Evolutionary conservation across 2,888 invertebrate genomes (phyloP).

Genomic region (Idaea biselata): DNA sequence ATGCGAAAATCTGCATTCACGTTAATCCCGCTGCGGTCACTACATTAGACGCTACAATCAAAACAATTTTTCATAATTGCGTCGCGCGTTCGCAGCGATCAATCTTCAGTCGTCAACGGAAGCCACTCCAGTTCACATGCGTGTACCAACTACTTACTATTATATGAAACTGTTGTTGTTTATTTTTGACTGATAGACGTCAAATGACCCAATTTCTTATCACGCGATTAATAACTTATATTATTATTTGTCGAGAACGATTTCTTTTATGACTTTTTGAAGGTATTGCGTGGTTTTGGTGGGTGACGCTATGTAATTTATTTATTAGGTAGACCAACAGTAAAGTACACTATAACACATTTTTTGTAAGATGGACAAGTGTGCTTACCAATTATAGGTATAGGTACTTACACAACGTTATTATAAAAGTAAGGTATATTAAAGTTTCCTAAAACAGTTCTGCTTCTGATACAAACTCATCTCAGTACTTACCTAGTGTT

Average conservation of each 20-base stretch:
- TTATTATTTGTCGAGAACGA: neutral
- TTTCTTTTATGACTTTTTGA: neutral
- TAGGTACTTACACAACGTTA: too few species aligned
- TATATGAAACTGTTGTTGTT: constrained; percentile 55
- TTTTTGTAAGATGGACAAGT: too few species aligned
- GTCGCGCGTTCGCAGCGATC: constrained; percentile 52
- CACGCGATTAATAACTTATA: constrained; percentile 57
- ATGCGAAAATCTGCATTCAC: neutral
- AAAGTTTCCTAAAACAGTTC: too few species aligned
- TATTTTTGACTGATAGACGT: constrained; percentile 23
- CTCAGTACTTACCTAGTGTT: too few species aligned
- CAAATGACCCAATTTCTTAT: constrained; percentile 32
- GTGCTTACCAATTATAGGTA: too few species aligned
- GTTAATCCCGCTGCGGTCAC: constrained; percentile 24
- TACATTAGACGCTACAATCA: constrained; percentile 36
- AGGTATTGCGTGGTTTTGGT: too few species aligned
- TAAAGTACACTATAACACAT: too few species aligned
- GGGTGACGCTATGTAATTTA: too few species aligned
- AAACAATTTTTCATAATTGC: constrained; percentile 77
- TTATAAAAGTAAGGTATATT: too few species aligned
- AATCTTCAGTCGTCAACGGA: constrained; percentile 70
- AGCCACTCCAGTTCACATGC: constrained; percentile 61
- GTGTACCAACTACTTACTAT: constrained; percentile 3
- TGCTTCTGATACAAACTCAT: too few species aligned
- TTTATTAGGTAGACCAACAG: too few species aligned